Evolutionary conservation across 1,140 invertebrate species (phyloP).

Genomic region (Drosophila lini): DNA sequence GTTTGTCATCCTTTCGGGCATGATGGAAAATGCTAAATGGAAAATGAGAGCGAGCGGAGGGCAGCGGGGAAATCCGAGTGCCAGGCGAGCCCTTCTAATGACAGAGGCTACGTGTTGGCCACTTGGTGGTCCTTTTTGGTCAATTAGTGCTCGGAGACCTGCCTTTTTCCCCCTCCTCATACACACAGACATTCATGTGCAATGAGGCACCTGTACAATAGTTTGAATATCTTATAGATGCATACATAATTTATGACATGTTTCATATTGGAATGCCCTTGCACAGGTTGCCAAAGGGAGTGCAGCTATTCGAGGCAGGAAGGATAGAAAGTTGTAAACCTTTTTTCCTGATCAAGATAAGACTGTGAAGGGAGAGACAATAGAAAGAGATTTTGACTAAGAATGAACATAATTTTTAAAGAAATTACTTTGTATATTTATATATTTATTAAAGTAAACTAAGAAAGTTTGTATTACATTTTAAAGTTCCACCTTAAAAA

Average conservation of each 20-base stretch:
- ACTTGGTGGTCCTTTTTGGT: constrained; percentile 74
- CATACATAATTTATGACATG: constrained; percentile 74
- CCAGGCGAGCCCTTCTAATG: constrained; percentile 58
- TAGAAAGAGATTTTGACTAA: neutral
- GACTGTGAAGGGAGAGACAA: neutral
- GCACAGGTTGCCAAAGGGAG: constrained; percentile 9
- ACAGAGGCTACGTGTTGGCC: constrained; percentile 58
- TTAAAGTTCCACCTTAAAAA: too few relatives aligned
- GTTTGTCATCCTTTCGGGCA: constrained; percentile 74
- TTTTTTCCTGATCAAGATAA: constrained; percentile 26
- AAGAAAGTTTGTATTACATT: neutral
- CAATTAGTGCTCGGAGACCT: constrained; percentile 69
- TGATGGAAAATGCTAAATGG: constrained; percentile 24
- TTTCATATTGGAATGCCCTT: constrained; percentile 39
- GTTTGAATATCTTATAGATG: constrained; percentile 50
- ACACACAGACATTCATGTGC: constrained; percentile 6
- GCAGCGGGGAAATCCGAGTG: constrained; percentile 15
- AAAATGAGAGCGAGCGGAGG: neutral
- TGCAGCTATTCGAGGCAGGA: neutral
- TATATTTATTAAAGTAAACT: neutral
- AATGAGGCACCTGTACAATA: constrained; percentile 59
- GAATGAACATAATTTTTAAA: neutral
- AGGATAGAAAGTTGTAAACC: constrained; percentile 6
- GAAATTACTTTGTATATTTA: neutral
- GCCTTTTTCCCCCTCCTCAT: constrained; percentile 3